Evolutionary conservation across 2,888 invertebrate genomes (phyloP).

Genomic region (Rapana venosa): DNA sequence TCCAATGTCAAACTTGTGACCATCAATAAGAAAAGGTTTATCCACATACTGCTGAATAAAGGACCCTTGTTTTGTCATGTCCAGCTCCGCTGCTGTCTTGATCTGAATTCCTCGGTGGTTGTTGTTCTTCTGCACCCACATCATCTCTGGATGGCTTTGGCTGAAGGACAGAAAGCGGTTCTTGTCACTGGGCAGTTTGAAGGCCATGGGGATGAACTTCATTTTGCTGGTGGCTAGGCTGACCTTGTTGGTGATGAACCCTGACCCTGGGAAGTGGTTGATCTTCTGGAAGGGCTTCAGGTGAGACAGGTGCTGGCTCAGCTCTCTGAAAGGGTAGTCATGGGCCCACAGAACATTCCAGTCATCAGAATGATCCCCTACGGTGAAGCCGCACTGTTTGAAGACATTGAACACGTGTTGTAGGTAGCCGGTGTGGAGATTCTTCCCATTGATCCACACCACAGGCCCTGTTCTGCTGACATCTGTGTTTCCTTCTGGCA

Average conservation of each 20-base stretch:
- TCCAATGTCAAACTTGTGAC: slow-evolving; percentile 96
- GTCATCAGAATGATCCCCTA: slow-evolving; percentile 74
- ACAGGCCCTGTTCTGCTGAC: slow-evolving; percentile 44
- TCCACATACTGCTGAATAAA: slow-evolving; percentile 95
- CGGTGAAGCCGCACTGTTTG: slow-evolving; percentile 86
- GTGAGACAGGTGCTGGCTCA: slow-evolving; percentile 81
- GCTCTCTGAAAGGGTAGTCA: slow-evolving; percentile 89
- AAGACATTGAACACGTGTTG: slow-evolving; percentile 90
- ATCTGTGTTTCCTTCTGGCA: slow-evolving; percentile 52
- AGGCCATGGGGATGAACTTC: slow-evolving; percentile 91
- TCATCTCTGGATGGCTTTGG: slow-evolving; percentile 83
- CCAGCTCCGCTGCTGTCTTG: slow-evolving; percentile 83
- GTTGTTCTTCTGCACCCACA: slow-evolving; percentile 95
- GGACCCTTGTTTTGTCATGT: slow-evolving; percentile 85
- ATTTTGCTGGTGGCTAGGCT: slow-evolving; percentile 88
- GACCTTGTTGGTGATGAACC: slow-evolving; percentile 94
- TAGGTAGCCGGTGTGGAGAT: slow-evolving; percentile 82
- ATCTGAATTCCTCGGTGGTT: slow-evolving; percentile 92
- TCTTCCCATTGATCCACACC: slow-evolving; percentile 49
- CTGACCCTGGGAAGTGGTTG: slow-evolving; percentile 96
- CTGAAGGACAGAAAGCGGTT: slow-evolving; percentile 85
- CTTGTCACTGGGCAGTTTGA: slow-evolving; percentile 89
- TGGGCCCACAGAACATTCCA: slow-evolving; percentile 97
- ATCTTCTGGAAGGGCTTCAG: slow-evolving; percentile 88
- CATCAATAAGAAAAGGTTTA: slow-evolving; percentile 92